Evolutionary conservation across 2,113 vertebrate species (phyloP).

Genomic region (Mungos mungo): DNA sequence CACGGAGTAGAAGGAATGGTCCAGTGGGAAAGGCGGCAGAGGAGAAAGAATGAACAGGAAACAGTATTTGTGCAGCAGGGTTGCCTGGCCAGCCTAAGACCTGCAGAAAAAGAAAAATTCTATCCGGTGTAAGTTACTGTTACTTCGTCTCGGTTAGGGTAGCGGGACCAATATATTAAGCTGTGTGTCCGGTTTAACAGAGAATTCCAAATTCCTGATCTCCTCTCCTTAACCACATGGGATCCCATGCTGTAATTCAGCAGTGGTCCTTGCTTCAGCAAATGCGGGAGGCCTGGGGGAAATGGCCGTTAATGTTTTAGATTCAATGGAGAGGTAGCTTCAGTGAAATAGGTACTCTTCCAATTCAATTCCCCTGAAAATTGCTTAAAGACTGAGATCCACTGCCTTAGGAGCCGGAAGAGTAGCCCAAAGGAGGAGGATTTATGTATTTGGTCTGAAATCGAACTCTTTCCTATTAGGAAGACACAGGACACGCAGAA

Average conservation of each 20-base stretch:
- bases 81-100: not conserved
- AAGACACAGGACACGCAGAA: not conserved
- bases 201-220: not conserved
- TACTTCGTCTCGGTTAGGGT: not conserved
- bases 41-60: not conserved
- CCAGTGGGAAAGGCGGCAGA: not conserved
- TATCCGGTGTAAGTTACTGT: not conserved
- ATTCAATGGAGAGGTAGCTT: not conserved
- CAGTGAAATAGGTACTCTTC: not conserved
- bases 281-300: not conserved
- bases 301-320: not conserved
- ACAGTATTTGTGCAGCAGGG: not conserved
- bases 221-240: not conserved
- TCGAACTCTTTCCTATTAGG: not conserved
- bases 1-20: not conserved
- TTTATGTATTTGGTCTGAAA: slow-evolving; percentile 17
- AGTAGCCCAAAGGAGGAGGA: not conserved
- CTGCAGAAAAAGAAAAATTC: not conserved
- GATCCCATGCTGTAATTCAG: not conserved
- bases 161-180: not conserved
- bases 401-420: not conserved
- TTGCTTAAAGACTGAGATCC: slow-evolving; percentile 17
- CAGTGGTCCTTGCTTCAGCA: not conserved
- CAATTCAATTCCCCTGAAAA: not conserved
- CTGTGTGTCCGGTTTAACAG: not conserved